Percentiles rank a stretch among this genome's conserved stretches.
Evolutionary conservation across 2,797 vertebrate species (phyloP).

Genomic region (Champsocephalus gunnari): DNA sequence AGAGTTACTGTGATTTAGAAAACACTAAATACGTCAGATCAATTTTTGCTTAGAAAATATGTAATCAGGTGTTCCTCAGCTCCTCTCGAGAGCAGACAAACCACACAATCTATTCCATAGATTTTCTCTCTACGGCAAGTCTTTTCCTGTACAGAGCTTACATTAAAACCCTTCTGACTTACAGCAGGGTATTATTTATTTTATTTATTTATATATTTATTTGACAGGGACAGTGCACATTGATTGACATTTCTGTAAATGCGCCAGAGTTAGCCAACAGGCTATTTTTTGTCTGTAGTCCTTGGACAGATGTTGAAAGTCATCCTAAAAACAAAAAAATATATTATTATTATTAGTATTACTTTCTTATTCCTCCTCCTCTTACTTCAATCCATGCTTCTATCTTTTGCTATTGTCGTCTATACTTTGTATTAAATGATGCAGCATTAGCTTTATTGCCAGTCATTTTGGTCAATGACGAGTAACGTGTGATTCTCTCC

Average conservation of each 20-base stretch:
- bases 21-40: not conserved
- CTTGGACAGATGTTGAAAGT: no score
- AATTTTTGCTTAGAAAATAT: not conserved
- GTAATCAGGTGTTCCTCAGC: not conserved
- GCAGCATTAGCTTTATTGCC: not conserved
- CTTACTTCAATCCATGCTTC: not conserved
- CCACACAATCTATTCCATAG: slow-evolving; percentile 19
- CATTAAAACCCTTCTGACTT: not conserved
- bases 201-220: no score
- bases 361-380: slow-evolving; percentile 1
- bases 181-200: not conserved
- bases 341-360: not conserved
- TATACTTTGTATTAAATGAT: not conserved
- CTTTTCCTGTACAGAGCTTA: slow-evolving; percentile 3
- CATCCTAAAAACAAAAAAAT: no score
- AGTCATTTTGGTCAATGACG: slow-evolving; percentile 1
- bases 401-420: not conserved
- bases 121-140: slow-evolving; percentile 30
- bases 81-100: not conserved
- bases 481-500: not conserved
- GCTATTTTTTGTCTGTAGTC: no score
- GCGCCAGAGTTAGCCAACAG: no score
- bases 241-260: no score
- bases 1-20: not conserved
- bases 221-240: no score